A percentile compares a stretch with the other conserved stretches of the same genome.
Conservation (phyloP, 2,113 vertebrate genomes). For the Cephalopholis sonnerati region DNA sequence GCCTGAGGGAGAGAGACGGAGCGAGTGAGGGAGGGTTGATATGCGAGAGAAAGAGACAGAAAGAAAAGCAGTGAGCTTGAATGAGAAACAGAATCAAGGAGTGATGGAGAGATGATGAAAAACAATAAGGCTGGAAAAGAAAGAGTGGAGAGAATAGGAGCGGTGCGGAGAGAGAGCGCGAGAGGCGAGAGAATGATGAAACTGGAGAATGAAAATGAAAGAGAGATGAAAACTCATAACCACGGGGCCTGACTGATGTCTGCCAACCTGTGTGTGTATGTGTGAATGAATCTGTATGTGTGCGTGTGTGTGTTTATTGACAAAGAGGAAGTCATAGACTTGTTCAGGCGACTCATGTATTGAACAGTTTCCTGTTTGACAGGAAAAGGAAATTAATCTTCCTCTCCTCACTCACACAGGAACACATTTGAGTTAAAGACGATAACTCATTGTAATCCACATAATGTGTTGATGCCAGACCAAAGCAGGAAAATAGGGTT, state of each 20-base stretch:
- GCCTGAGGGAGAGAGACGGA: constrained; percentile 70
- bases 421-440: constrained; percentile 37
- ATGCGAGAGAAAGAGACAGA: constrained; percentile 66
- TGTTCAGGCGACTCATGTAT: constrained; percentile 64
- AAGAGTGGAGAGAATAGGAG: constrained; percentile 51
- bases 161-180: constrained; percentile 23
- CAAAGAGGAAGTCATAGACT: constrained; percentile 71
- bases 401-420: constrained; percentile 39
- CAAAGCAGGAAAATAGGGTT: constrained; percentile 11
- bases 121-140: constrained; percentile 72
- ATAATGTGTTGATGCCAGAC: constrained; percentile 35
- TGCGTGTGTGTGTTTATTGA: constrained; percentile 61
- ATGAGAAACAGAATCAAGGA: constrained; percentile 68
- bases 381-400: constrained; percentile 77
- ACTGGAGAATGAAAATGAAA: constrained; percentile 77
- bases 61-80: constrained; percentile 68
- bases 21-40: constrained; percentile 48
- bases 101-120: constrained; percentile 72
- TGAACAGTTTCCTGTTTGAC: constrained; percentile 73
- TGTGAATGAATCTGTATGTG: constrained; percentile 27
- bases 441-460: constrained; percentile 37
- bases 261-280: constrained; percentile 60
- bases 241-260: constrained; percentile 76
- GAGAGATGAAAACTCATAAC: constrained; percentile 81
- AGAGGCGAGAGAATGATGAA: constrained; percentile 70